A percentile compares a stretch with the other conserved stretches of the same genome.
Evolutionary conservation across 2,888 invertebrate genomes (phyloP).

Genomic region (Trichogramma evanescens): DNA sequence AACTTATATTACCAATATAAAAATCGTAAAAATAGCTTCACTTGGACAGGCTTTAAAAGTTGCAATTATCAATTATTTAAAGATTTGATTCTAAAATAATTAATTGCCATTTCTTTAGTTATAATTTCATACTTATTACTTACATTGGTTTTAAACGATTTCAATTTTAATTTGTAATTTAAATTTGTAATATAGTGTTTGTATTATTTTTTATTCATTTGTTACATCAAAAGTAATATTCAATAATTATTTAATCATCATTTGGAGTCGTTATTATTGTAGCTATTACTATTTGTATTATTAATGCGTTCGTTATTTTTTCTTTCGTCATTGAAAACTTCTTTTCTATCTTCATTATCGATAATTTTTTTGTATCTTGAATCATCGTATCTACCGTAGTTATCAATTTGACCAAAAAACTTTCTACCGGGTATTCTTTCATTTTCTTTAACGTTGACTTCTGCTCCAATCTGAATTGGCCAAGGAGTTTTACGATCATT

Average conservation of each 20-base stretch:
- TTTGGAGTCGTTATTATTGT: not conserved
- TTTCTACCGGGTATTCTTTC: slow-evolving; percentile 40
- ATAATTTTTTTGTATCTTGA: slow-evolving; percentile 23
- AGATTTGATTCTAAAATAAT: too few relatives aligned
- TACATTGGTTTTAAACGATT: too few relatives aligned
- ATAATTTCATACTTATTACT: too few relatives aligned
- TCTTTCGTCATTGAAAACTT: slow-evolving; percentile 16
- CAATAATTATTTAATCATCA: slow-evolving; percentile 1
- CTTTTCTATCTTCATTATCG: slow-evolving; percentile 22
- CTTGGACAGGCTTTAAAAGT: too few relatives aligned
- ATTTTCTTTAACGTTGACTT: slow-evolving; percentile 40
- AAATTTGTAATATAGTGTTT: too few relatives aligned
- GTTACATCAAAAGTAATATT: too few relatives aligned
- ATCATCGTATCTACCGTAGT: slow-evolving; percentile 36
- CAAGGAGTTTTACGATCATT: slow-evolving; percentile 33
- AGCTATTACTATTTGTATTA: slow-evolving; percentile 6
- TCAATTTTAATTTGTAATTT: too few relatives aligned
- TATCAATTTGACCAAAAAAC: slow-evolving; percentile 35
- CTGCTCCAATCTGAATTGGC: slow-evolving; percentile 40
- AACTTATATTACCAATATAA: too few relatives aligned
- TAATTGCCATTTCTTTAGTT: too few relatives aligned
- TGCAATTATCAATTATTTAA: too few relatives aligned
- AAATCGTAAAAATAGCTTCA: too few relatives aligned
- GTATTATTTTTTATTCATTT: too few relatives aligned
- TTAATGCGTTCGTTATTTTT: not conserved